phyloP scores from a whole-genome alignment of 2,888 invertebrate genomes.

The Cepaea hortensis region DNA sequence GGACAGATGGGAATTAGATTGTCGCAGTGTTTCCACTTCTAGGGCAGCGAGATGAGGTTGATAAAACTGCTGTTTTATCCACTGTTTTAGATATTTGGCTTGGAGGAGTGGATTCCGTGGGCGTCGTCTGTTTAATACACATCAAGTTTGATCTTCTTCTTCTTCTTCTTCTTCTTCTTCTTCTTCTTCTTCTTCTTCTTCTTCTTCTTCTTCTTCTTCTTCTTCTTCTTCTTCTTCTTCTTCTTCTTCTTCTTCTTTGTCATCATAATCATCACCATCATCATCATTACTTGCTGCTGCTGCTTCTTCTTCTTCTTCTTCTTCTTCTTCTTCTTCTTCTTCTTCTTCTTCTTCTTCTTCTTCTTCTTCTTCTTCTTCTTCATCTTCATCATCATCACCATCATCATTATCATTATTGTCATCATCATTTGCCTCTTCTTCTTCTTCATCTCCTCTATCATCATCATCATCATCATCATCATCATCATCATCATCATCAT shows the following conservation, averaged over 20 bases:
- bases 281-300: neutral
- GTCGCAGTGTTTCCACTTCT: too few species aligned
- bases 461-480: neutral
- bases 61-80: too few species aligned
- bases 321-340: neutral
- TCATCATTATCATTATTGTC: neutral
- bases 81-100: too few species aligned
- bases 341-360: neutral
- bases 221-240: neutral
- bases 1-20: too few species aligned
- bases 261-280: neutral
- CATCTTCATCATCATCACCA: neutral
- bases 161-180: too few species aligned
- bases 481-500: neutral
- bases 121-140: too few species aligned
- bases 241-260: neutral
- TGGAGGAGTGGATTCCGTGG: too few species aligned
- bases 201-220: neutral
- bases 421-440: neutral
- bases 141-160: too few species aligned
- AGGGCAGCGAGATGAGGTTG: too few species aligned
- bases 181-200: neutral
- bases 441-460: neutral
- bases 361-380: neutral
- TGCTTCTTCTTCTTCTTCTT: neutral